Evolutionary conservation across 2,113 vertebrate genomes (phyloP), one percentile per base, ranked within the genome.

Genomic region (Siniperca chuatsi): DNA sequence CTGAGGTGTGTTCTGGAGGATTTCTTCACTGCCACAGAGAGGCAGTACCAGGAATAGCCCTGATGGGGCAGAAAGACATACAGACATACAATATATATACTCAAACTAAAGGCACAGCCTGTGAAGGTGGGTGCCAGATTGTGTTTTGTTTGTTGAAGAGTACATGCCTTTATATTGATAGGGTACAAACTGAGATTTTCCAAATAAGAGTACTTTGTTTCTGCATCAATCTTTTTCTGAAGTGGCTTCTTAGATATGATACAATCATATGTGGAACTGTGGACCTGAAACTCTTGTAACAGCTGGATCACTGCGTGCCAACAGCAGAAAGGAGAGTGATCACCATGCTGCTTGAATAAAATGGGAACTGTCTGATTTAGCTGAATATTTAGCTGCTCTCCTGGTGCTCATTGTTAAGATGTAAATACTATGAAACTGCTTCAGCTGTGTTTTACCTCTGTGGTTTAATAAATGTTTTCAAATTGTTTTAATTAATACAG

Each of bases 11-110:
- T 99, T 60, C 94, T 99, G 82, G 98, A 98, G 90, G 98, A 99
- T 92, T 99, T 98, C 95, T 97, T 97, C 94, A 99, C 97, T 0
- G 97, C 98, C 94, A 99, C 98, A 0, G 98, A 99, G 94, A 96
- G 96, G 90, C 98, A 99, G 90, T 99, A 99, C 88, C 97, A 99
- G 91, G 96, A 97, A 61, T 96, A 98, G 87, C 95, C 96, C 0
- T 85, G 73, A 52, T 76, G 52, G 89, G n/a, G 8, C 76, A 80
- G 21, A 83, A n/a, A 84, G 55, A 87, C 84, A 90, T 13, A 79
- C 10, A 81, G 75, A 84, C 76, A 79, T 18, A 61, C 11, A 81
- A 33, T 50, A 50, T 61, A 84, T 74, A 62, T 69, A 78, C 20
- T 83, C 75, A 91, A 81, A 90, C 70, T 83, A 77, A 78, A 80